Conservation (phyloP, 2,888 invertebrate genomes). For the Drosophila percnosoma region DNA sequence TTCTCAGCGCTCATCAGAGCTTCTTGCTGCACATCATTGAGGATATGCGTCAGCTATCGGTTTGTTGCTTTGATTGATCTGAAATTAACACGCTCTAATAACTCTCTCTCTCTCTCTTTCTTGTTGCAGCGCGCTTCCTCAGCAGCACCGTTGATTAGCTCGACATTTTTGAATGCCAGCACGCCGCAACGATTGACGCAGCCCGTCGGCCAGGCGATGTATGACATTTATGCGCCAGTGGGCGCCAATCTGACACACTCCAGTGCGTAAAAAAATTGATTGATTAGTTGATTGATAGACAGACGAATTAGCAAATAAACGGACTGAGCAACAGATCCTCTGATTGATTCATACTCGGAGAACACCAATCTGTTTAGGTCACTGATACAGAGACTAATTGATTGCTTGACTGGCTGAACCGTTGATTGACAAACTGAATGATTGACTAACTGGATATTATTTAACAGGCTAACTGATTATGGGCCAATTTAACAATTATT, state of each 20-base stretch:
- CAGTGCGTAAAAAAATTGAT: constrained; percentile 56
- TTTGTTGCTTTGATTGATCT: constrained; percentile 33
- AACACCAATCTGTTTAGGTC: background rate
- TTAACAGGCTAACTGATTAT: background rate
- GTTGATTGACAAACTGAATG: background rate
- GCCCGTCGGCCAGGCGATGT: constrained; percentile 12
- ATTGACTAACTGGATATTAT: background rate
- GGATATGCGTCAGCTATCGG: constrained; percentile 83
- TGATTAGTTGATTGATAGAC: background rate
- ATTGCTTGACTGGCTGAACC: background rate
- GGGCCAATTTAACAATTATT: background rate
- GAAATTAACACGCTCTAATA: background rate
- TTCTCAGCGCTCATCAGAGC: constrained; percentile 80
- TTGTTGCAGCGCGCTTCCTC: constrained; percentile 41
- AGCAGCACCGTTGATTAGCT: constrained; percentile 59
- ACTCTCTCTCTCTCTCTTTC: background rate
- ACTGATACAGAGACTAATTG: background rate
- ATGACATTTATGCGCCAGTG: constrained; percentile 55
- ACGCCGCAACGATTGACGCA: constrained; percentile 80
- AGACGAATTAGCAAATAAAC: background rate
- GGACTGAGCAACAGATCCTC: background rate
- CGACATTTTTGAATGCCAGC: constrained; percentile 79
- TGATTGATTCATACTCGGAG: background rate
- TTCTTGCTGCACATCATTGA: constrained; percentile 82
- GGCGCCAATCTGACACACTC: constrained; percentile 76